Evolutionary conservation across 2,797 vertebrate species (phyloP), one percentile per base, ranked within the genome.

Genomic region (Novumbra hubbsi): DNA sequence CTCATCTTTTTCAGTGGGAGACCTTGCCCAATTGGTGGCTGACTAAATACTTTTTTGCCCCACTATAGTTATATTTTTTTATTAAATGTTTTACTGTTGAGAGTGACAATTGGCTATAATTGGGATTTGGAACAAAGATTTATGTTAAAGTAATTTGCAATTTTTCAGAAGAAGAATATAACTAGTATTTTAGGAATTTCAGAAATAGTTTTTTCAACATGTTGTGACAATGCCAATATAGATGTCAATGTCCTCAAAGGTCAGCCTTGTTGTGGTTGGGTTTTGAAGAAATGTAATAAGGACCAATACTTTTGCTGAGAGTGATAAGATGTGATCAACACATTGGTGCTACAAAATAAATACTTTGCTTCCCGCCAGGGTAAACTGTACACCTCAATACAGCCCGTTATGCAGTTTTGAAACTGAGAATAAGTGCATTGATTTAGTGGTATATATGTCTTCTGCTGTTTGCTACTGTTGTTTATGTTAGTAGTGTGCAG

Each of bases 201-300:
- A 30, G 63, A 65, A 17, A 15, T n/a, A 49, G 0, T 7, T 76
- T 75, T 41, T n/a, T 71, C 65, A 52, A 60, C 16, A 77, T 68
- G 27, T 73, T 0, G 70, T 80, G 34, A 8, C 34, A n/a, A n/a
- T n/a, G 78, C 76, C 72, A 75, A 81, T 48, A 34, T 5, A 68
- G 69, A 70, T 62, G 52, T 57, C 41, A 70, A 48, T 67, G 34
- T 24, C 57, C 30, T 14, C 24, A 30, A 55, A 14, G 52, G 0
- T 48, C 34, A 38, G 16, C 74, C 24, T 30, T 30, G 27, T 21
- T 8, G 55, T 12, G 12, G 27, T 21, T 8, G 55, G 8, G 12
- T 65, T 65, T 65, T 65, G 15, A 28, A 28, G 27, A 65, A 9
- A 12, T 60, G 3, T 24, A 60, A 28, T 55, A 67, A 57, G 55